These are phyloP conservation scores for Pipistrellus kuhlii DNA, from an alignment of 2,797 vertebrate species.

Conservation along the genomic window DNA sequence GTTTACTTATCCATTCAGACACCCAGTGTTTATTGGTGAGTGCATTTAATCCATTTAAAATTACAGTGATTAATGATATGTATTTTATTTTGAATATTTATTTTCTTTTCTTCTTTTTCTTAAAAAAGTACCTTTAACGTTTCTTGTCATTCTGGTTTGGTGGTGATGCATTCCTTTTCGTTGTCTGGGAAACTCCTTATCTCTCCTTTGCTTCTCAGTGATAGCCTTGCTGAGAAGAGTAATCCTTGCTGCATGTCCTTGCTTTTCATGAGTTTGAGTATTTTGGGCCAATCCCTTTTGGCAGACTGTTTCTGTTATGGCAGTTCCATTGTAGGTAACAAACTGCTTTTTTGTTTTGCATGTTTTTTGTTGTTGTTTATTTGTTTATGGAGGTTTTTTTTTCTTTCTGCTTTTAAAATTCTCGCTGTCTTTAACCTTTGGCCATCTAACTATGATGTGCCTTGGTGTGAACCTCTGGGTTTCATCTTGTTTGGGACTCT, in stretches of 20 bases:
- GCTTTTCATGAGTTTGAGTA: background rate
- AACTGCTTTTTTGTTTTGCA: background rate
- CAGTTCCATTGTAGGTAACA: background rate
- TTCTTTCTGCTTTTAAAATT: background rate
- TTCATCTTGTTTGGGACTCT: background rate
- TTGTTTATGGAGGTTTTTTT: background rate
- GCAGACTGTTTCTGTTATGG: background rate
- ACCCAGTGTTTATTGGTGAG: background rate
- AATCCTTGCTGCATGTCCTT: background rate
- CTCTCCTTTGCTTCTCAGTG: background rate
- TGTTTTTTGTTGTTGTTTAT: background rate
- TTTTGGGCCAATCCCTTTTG: background rate
- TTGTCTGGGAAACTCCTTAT: background rate
- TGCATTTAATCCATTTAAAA: background rate
- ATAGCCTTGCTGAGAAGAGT: background rate
- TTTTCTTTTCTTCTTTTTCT: background rate
- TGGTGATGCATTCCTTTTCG: background rate
- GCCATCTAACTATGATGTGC: background rate
- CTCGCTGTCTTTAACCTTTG: background rate
- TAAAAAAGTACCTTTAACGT: background rate
- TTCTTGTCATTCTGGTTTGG: background rate
- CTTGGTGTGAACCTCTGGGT: background rate
- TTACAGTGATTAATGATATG: background rate
- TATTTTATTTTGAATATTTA: background rate
- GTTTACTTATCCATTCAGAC: background rate